A percentile compares a stretch with the other conserved stretches of the same genome.
phyloP scores from a whole-genome alignment of 2,113 vertebrate species.

The Hucho hucho region DNA sequence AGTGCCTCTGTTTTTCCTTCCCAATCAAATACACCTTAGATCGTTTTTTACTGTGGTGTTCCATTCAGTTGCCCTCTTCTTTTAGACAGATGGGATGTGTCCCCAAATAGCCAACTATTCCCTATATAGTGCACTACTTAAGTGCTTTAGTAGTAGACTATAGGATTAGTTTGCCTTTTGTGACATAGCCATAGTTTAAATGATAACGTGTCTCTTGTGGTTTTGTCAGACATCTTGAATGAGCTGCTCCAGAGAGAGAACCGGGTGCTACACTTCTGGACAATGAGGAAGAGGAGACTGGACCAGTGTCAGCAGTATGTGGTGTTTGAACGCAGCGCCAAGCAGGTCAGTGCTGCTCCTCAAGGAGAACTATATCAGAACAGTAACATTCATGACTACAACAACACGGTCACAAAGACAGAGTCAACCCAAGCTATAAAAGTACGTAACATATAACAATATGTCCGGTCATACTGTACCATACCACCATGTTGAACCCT shows the following conservation, averaged over 20 bases:
- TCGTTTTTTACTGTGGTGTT: background rate
- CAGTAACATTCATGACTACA: too few relatives aligned
- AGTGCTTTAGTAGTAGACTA: too few relatives aligned
- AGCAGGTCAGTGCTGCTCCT: constrained; percentile 80
- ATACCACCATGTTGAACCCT: too few relatives aligned
- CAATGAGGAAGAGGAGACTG: constrained; percentile 93
- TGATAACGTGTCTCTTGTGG: constrained; percentile 12
- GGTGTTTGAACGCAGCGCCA: constrained; percentile 97
- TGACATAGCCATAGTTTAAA: background rate
- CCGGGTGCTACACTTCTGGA: constrained; percentile 97
- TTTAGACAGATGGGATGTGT: too few relatives aligned
- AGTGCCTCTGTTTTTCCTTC: constrained; percentile 54
- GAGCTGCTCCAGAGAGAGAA: constrained; percentile 98
- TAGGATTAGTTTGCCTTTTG: background rate
- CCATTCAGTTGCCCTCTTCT: background rate
- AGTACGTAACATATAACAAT: too few relatives aligned
- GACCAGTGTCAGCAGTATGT: constrained; percentile 99
- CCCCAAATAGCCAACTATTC: too few relatives aligned
- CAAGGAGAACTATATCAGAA: too few relatives aligned
- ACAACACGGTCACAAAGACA: too few relatives aligned
- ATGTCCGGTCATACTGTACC: too few relatives aligned
- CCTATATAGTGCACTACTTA: too few relatives aligned
- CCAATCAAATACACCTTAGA: background rate
- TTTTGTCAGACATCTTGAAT: constrained; percentile 89
- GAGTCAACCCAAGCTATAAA: too few relatives aligned